Conservation (phyloP, 1,140 invertebrate species). For the Drosophila bifasciata region DNA sequence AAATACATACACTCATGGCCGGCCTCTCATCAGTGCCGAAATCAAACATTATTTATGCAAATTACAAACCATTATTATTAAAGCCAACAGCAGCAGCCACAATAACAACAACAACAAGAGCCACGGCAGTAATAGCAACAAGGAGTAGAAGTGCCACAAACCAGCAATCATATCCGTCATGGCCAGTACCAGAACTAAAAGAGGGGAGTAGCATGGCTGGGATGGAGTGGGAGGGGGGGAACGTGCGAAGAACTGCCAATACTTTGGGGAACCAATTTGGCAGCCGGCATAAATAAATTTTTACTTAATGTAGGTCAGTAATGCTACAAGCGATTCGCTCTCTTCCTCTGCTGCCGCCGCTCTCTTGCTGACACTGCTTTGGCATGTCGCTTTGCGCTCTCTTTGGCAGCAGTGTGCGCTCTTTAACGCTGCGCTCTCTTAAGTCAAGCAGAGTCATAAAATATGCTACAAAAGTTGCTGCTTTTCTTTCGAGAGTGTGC, state of each 20-base stretch:
- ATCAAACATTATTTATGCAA: constrained; percentile 80
- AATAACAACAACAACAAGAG: constrained; percentile 19
- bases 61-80: constrained; percentile 80
- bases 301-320: constrained; percentile 78
- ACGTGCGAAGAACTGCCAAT: constrained; percentile 43
- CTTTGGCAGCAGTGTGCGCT: constrained; percentile 7
- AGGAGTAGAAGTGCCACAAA: constrained; percentile 17
- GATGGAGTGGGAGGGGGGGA: background rate
- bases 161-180: constrained; percentile 69
- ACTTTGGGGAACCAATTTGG: constrained; percentile 75
- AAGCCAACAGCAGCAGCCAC: constrained; percentile 48
- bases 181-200: constrained; percentile 14
- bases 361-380: too few species aligned
- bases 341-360: background rate
- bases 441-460: constrained; percentile 18
- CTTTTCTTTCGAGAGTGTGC: constrained; percentile 6
- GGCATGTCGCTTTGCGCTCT: too few species aligned
- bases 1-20: constrained; percentile 7
- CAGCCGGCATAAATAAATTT: constrained; percentile 82
- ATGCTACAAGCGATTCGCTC: constrained; percentile 13
- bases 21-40: constrained; percentile 55
- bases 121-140: constrained; percentile 27
- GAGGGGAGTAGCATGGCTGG: too few species aligned
- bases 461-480: constrained; percentile 43
- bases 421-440: constrained; percentile 45